Base-by-base conservation (phyloP, 2,797 vertebrate genomes). In the Varecia variegata region DNA sequence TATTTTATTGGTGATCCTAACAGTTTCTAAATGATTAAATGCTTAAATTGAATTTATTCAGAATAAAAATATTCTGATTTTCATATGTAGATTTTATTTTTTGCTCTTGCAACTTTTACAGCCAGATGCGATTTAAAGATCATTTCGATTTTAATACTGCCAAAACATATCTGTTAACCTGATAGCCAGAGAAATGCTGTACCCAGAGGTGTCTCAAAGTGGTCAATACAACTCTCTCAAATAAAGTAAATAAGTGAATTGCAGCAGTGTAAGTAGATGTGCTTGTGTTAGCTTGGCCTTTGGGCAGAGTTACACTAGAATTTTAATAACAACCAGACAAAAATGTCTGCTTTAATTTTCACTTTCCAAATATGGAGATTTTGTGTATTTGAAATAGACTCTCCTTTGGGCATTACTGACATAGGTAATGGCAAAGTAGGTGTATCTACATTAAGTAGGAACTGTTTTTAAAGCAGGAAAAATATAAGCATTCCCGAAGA, bases 261-360 rank as follows among this genome's bases (percentile, higher is more conserved):
- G 38, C 14, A 88, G 18, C 43, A 50, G 32, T 43, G 45, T 76
- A 71, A 88, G 30, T 47, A 95, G 40, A 38, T 88, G 40, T 40
- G 30, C 62, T 73, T 95, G 70, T 91, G 20, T 93, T 90, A 87
- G 71, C 38, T 90, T 65, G 92, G 73, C 65, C 85, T 43, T 43
- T 79, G 77, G 67, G 62, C 67, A 83, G 93, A 93, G 17, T 95
- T 95, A 94, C 7, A 3, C 71, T 86, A 83, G 73, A 90, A 90
- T 95, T 94, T 96, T 92, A 92, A 95, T 87, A 92, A 94, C 82
- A 96, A 95, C 89, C 93, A 95, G 40, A 71, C 43, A 94, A 90
- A 90, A 95, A 58, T 80, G 67, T 65, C 32, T 62, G 74, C 95
- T 95, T 93, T 97, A 89, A 71, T 85, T 93, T 97, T 90, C 58